These are phyloP conservation scores for Limnephilus lunatus DNA, from an alignment of 2,888 invertebrate species.

Conservation along the genomic window DNA sequence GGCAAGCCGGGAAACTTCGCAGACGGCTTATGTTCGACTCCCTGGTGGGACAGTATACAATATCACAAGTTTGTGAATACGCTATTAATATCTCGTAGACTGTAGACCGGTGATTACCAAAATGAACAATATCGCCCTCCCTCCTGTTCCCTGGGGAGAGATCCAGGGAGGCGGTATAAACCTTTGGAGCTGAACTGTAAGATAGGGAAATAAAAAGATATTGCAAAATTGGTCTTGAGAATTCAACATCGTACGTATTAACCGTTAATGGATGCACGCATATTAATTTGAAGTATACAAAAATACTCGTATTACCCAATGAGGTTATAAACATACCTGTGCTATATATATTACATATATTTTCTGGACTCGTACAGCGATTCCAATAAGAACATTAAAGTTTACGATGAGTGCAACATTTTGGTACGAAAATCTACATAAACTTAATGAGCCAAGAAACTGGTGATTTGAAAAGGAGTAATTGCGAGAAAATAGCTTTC, in stretches of 20 bases:
- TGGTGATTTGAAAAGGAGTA: too few species aligned
- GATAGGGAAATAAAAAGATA: neutral
- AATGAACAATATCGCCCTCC: neutral
- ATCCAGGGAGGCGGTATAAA: neutral
- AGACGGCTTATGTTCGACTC: slow-evolving; percentile 50
- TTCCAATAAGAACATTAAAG: too few species aligned
- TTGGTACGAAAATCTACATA: too few species aligned
- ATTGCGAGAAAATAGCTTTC: too few species aligned
- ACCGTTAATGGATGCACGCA: too few species aligned
- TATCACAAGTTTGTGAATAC: neutral
- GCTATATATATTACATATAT: too few species aligned
- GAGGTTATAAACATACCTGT: too few species aligned
- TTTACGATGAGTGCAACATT: too few species aligned
- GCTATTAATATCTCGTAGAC: neutral
- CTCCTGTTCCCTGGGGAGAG: neutral
- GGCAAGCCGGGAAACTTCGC: slow-evolving; percentile 54
- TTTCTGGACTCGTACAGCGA: too few species aligned
- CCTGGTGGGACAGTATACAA: neutral
- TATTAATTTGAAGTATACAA: too few species aligned
- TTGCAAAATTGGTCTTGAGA: neutral
- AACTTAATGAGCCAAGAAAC: too few species aligned
- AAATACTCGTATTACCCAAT: too few species aligned
- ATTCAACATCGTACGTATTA: neutral
- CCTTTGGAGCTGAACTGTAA: neutral
- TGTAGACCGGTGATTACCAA: neutral